Base-by-base conservation (phyloP, 1,140 invertebrate genomes). In the Drosophila truncata region DNA sequence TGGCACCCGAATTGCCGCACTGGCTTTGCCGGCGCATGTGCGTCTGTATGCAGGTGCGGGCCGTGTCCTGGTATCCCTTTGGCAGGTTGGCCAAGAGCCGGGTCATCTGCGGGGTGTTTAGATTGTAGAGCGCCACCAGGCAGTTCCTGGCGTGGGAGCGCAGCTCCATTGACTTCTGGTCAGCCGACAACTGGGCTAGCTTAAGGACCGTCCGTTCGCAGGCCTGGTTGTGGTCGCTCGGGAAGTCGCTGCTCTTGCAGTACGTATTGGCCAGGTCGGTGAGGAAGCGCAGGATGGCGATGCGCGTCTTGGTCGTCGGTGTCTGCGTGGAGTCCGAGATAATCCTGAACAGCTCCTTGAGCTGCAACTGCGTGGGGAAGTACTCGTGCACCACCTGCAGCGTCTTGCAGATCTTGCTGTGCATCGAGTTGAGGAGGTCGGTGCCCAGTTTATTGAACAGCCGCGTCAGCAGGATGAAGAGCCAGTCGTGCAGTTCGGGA, bases 291-390 rank as follows among this genome's bases (percentile, higher is more conserved):
- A 97, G 92, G 42, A 96, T 96, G 27, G 96, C 95, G 64, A 96
- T 94, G 92, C 97, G 97, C 29, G 98, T 97, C 91, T 97, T 97
- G 0, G 96, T 94, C 82, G 97, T 98, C 3, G 97, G 98, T 14
- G 97, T 98, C 93, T 99, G 97, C 10, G 97, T 97, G 14, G 96
- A 95, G 93, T 99, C 98, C 47, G 96, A 96, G 18, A 99, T 93
- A 93, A 98, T 98, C 91, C 96, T 94, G 77, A 95, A 95, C 74
- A 95, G 94, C 76, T 95, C 95, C 33, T 94, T 93, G 18, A 95
- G 91, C 78, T 95, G 94, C 37, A 95, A 77, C 20, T 95, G 94
- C 8, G 94, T 93, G 4, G 95, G 94, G 91, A 95, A 95, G 91
- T 94, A 94, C 92, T 95, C 97, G 95, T 96, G 95, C 10, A 99